These are phyloP conservation scores for Adrianichthys oophorus DNA, from an alignment of 2,797 vertebrate species.

Conservation along the genomic window DNA sequence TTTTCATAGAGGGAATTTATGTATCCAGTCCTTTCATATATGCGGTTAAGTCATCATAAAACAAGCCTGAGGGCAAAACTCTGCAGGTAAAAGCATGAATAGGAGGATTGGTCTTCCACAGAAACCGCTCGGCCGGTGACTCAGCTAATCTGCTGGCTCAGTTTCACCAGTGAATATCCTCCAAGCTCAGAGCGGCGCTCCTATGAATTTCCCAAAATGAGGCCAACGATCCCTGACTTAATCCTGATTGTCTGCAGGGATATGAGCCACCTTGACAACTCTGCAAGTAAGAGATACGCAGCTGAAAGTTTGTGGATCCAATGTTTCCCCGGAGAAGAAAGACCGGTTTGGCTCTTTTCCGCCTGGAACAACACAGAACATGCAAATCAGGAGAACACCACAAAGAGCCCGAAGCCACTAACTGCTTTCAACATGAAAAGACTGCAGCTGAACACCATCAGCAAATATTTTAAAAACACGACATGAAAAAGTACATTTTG, in stretches of 20 bases:
- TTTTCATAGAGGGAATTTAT: not conserved
- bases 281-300: constrained; percentile 37
- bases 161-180: constrained; percentile 13
- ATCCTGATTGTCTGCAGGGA: constrained; percentile 41
- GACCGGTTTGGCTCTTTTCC: not conserved
- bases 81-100: constrained; percentile 31
- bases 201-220: not conserved
- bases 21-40: not conserved
- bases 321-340: constrained; percentile 14
- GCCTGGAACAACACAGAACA: constrained; percentile 27
- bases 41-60: not conserved
- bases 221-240: constrained; percentile 24
- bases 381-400: constrained; percentile 14
- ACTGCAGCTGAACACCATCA: constrained; percentile 13
- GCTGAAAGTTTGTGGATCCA: constrained; percentile 36
- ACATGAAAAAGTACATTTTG: not conserved
- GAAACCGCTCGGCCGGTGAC: constrained; percentile 42
- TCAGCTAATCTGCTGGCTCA: constrained; percentile 34
- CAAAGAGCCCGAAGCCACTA: constrained; percentile 28
- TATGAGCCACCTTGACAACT: constrained; percentile 22
- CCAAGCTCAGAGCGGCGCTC: constrained; percentile 9
- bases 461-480: constrained; percentile 20
- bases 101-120: constrained; percentile 37
- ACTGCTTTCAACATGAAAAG: constrained; percentile 37
- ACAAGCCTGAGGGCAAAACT: constrained; percentile 44